These are phyloP conservation scores for Sylvietta virens DNA, from an alignment of 2,113 vertebrate genomes.

Conservation along the genomic window DNA sequence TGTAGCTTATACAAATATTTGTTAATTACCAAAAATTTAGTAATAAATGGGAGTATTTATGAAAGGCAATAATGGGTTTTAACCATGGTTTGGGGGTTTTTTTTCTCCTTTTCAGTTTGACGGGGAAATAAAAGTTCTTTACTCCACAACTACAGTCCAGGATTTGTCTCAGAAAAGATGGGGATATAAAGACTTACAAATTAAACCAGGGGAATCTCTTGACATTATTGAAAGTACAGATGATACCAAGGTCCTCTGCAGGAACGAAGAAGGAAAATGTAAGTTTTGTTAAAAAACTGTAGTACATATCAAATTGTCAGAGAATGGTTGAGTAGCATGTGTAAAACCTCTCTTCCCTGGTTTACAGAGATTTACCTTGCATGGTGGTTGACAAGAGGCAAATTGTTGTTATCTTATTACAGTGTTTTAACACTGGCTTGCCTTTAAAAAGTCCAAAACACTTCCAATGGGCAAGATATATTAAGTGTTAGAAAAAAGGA, in stretches of 20 bases:
- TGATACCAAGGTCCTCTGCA: conserved; percentile 84
- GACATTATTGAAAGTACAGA: conserved; percentile 83
- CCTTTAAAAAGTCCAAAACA: neutral
- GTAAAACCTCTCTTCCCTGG: neutral
- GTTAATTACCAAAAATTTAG: neutral
- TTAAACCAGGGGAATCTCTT: conserved; percentile 84
- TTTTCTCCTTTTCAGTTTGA: conserved; percentile 79
- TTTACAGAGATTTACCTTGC: neutral
- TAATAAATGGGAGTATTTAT: neutral
- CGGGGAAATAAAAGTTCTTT: conserved; percentile 85
- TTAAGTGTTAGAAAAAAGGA: neutral
- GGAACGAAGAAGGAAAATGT: conserved; percentile 93
- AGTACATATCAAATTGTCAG: neutral
- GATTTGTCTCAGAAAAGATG: conserved; percentile 77
- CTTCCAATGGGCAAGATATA: neutral
- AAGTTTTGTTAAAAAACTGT: conserved; percentile 58
- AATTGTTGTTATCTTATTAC: neutral
- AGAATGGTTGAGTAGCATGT: neutral
- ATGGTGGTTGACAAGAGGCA: neutral
- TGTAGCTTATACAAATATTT: neutral
- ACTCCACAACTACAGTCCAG: conserved; percentile 70
- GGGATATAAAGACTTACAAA: conserved; percentile 78
- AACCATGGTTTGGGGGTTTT: neutral
- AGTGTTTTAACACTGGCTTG: neutral
- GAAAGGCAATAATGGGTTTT: neutral